Conservation (phyloP, 2,888 invertebrate genomes). For the Arge pagana region DNA sequence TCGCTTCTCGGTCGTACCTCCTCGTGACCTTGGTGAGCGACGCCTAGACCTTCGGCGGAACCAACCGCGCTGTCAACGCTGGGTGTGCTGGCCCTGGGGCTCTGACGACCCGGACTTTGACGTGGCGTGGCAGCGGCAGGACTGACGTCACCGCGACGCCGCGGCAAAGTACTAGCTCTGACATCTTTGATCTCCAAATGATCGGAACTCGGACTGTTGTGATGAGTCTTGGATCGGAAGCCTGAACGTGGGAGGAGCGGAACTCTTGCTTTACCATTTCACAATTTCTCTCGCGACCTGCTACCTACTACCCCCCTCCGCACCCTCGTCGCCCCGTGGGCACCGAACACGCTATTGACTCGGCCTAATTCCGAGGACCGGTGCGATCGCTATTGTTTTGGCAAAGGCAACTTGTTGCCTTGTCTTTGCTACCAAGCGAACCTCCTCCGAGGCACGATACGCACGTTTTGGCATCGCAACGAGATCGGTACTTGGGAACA, state of each 20-base stretch:
- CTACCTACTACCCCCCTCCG: slow-evolving; percentile 17
- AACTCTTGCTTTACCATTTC: too few relatives aligned
- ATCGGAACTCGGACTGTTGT: too few relatives aligned
- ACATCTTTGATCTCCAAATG: slow-evolving; percentile 44
- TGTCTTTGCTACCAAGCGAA: too few relatives aligned
- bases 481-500: too few relatives aligned
- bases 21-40: slow-evolving; percentile 37
- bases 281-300: too few relatives aligned
- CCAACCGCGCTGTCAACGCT: slow-evolving; percentile 67
- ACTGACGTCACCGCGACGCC: slow-evolving; percentile 54
- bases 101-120: slow-evolving; percentile 52
- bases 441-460: too few relatives aligned
- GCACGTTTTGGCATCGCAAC: too few relatives aligned
- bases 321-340: slow-evolving; percentile 25
- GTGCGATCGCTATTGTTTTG: too few relatives aligned
- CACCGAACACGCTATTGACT: slow-evolving; percentile 40
- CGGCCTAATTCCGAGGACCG: slow-evolving; percentile 42
- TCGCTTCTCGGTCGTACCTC: slow-evolving; percentile 54
- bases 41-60: slow-evolving; percentile 63
- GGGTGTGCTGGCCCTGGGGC: slow-evolving; percentile 60
- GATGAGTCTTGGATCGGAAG: too few relatives aligned
- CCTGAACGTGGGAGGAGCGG: too few relatives aligned
- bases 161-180: slow-evolving; percentile 54
- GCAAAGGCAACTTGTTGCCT: too few relatives aligned
- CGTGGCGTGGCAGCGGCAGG: slow-evolving; percentile 46